Evolutionary conservation across 2,113 vertebrate genomes (phyloP), one percentile per base, ranked within the genome.

Genomic region (Malurus cyaneus): DNA sequence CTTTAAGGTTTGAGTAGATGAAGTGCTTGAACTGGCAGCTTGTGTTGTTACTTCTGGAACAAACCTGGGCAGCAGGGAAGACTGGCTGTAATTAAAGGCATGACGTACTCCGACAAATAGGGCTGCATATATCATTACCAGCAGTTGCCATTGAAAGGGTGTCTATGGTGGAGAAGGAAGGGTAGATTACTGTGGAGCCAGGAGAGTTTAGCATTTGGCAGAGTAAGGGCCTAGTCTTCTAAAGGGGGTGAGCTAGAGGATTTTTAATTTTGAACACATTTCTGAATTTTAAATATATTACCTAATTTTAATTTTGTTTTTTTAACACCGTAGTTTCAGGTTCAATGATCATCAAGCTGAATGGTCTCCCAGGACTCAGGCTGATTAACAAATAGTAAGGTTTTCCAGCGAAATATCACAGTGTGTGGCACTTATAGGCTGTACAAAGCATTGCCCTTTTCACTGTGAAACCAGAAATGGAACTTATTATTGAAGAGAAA

Each of bases 11-110:
- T 66, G 39, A 85, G 62, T 18, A 85, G 92, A 95, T 91, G 49
- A 94, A 94, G 91, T 94, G 78, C 66, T 95, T 94, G 71, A 96
- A 92, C 85, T 95, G 96, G 66, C 80, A 94, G 20, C 32, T 66
- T 46, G 36, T 65, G 36, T 49, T 95, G 70, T 73, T 94, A 80
- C 87, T 95, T 86, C 89, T 94, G 91, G 89, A 95, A 76, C 34
- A 84, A 76, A 67, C 18, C 42, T 73, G 74, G 52, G 50, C 78
- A 72, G 34, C 62, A 57, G 47, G 26, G 47, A 91, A 54, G 66
- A 53, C 62, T 94, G 89, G 34, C 62, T 88, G 66, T 65, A 86
- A 93, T 81, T 76, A 85, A 84, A 89, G 28, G 70, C 31, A 85
- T 94, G 64, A 80, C 14, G 1, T 52, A 77, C 10, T 62, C 52